Evolutionary conservation across 2,797 vertebrate species (phyloP).

Genomic region (Xenentodon cancila): DNA sequence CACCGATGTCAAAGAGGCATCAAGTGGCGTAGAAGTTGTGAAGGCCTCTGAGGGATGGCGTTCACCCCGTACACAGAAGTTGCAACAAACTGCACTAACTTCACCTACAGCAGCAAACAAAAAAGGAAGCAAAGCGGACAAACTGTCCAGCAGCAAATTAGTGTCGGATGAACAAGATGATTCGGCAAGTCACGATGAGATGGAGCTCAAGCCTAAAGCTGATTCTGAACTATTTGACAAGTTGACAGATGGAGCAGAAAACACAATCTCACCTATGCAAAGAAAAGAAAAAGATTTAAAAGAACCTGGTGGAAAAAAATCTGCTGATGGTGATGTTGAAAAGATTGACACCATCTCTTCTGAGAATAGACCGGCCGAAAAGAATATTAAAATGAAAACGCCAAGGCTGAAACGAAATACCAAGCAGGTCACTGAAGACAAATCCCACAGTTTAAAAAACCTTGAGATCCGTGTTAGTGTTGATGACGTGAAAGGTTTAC

Average conservation of each 20-base stretch:
- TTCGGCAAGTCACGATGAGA: constrained; percentile 55
- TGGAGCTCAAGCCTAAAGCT: constrained; percentile 66
- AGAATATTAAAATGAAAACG: constrained; percentile 75
- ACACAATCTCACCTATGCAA: constrained; percentile 35
- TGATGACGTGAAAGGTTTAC: constrained; percentile 84
- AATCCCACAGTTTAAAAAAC: constrained; percentile 86
- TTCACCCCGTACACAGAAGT: constrained; percentile 91
- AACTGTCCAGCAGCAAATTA: constrained; percentile 65
- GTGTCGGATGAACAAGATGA: constrained; percentile 72
- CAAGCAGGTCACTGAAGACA: constrained; percentile 85
- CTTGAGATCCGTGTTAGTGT: constrained; percentile 87
- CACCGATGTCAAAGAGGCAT: constrained; percentile 82
- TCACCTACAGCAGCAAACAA: constrained; percentile 77
- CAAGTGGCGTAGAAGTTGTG: constrained; percentile 73
- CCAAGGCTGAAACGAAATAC: constrained; percentile 86
- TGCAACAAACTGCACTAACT: constrained; percentile 73
- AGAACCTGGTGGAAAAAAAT: constrained; percentile 75
- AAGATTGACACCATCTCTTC: constrained; percentile 68
- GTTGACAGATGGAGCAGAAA: constrained; percentile 77
- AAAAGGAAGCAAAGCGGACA: constrained; percentile 87
- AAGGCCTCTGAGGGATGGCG: constrained; percentile 91
- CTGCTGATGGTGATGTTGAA: constrained; percentile 72
- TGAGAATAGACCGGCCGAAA: constrained; percentile 78
- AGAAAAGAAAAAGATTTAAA: constrained; percentile 78
- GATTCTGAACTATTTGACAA: constrained; percentile 73